A percentile compares a stretch with the other conserved stretches of the same genome.
These are phyloP conservation scores for Ichneumoninae sp. DNA, from an alignment of 2,888 invertebrate genomes.

Conservation along the genomic window DNA sequence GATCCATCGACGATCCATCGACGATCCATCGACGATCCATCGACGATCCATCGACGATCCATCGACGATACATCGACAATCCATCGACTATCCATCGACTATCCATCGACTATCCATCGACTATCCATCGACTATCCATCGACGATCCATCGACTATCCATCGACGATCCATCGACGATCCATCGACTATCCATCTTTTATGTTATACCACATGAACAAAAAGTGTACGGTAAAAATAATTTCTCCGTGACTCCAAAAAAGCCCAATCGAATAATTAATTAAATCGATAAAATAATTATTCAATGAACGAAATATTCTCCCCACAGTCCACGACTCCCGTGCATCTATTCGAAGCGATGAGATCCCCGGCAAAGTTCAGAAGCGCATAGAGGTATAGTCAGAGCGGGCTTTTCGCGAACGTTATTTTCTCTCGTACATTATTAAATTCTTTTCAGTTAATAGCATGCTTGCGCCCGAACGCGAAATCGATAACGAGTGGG, in stretches of 20 bases:
- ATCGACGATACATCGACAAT: no score
- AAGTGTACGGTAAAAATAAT: neutral
- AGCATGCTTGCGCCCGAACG: conserved; percentile 57
- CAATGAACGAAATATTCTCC: neutral
- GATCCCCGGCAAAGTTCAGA: conserved; percentile 11
- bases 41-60: no score
- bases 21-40: no score
- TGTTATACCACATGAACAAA: no score
- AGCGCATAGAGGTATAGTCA: neutral
- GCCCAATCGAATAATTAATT: neutral
- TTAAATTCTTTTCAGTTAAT: conserved; percentile 66
- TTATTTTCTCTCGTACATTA: conserved; percentile 62
- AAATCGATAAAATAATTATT: neutral
- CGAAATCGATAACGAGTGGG: conserved; percentile 65
- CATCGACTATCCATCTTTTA: no score
- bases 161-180: no score
- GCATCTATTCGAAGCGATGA: neutral
- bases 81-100: no score
- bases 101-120: no score
- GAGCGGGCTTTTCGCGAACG: neutral
- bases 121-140: no score
- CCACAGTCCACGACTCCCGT: neutral
- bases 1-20: no score
- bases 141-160: no score
- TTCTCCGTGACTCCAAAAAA: neutral